Conservation (phyloP, 2,797 vertebrate genomes). For the Triplophysa bombifrons region DNA sequence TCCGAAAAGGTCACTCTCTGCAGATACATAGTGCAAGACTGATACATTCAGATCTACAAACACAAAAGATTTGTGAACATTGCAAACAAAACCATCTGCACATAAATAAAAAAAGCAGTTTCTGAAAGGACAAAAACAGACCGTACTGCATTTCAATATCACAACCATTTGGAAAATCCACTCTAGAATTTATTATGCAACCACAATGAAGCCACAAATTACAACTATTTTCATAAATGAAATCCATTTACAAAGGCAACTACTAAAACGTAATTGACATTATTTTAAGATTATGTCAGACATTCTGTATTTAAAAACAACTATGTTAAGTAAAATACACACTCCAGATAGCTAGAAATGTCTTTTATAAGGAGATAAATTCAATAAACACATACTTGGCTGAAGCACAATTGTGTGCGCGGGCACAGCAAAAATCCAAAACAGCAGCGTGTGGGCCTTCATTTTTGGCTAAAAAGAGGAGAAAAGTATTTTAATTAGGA, state of each 20-base stretch:
- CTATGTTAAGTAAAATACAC: neutral
- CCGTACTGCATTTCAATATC: neutral
- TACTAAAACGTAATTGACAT: neutral
- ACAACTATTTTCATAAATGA: neutral
- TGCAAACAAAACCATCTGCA: neutral
- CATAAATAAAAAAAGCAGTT: neutral
- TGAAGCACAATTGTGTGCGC: conserved; percentile 59
- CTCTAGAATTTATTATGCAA: neutral
- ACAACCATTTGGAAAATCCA: neutral
- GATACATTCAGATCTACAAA: conserved; percentile 53
- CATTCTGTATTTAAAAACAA: no score
- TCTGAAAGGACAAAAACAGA: neutral
- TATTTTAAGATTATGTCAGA: neutral
- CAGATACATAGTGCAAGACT: conserved; percentile 26
- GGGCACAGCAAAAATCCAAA: conserved; percentile 57
- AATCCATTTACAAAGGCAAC: no score
- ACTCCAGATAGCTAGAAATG: neutral
- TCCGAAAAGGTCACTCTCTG: conserved; percentile 31
- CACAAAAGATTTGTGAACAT: conserved; percentile 5
- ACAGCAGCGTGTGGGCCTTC: conserved; percentile 61
- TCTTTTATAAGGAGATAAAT: neutral
- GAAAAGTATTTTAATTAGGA: conserved; percentile 23
- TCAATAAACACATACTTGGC: conserved; percentile 66
- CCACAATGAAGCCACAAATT: neutral
- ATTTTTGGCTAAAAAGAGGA: conserved; percentile 59